Evolutionary conservation across 2,113 vertebrate genomes (phyloP), one percentile per base, ranked within the genome.

Genomic region (Xenotilapia flavipinnis): DNA sequence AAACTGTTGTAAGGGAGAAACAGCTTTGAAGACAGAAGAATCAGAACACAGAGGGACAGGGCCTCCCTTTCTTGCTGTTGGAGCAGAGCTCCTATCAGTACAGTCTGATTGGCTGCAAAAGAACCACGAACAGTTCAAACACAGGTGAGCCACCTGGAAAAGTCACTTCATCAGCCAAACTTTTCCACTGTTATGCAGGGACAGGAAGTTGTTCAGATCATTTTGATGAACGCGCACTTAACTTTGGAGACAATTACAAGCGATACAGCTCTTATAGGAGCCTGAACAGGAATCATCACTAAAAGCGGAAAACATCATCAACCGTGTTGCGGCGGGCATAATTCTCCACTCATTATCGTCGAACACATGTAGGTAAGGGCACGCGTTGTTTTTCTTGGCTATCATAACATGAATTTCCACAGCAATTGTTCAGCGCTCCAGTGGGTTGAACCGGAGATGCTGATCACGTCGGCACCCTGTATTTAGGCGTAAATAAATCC

Each of bases 81-180:
- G 79, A 84, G 87, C 38, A 31, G 45, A 80, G 15, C 86, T 87
- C 38, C 82, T 87, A 95, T 93, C 91, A 91, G 88, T 45, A 42
- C 80, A 23, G 49, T n/a, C 79, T 70, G 89, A 92, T 68, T 56
- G 53, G 81, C 82, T 77, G 51, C 80, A 38, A 38, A 26, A 86
- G 75, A 86, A 68, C 47, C 80, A 82, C 9, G 36, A 28, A 60
- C 58, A 47, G 84, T 62, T 86, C 23, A 53, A 82, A 19, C 60
- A 21, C 80, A 90, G 85, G 73, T 68, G 84, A 89, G 28, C 6
- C 38, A 58, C 53, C 62, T 82, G 83, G 55, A 90, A 87, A 80
- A 89, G 10, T 9, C 54, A 28, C 54, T 36, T 13, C 23, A 75
- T 45, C 4, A 6, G 12, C 51, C 38, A 70, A 40, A 81, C 47